Evolutionary conservation across 2,888 invertebrate genomes (phyloP), one percentile per base, ranked within the genome.

Genomic region (Thereva unica): DNA sequence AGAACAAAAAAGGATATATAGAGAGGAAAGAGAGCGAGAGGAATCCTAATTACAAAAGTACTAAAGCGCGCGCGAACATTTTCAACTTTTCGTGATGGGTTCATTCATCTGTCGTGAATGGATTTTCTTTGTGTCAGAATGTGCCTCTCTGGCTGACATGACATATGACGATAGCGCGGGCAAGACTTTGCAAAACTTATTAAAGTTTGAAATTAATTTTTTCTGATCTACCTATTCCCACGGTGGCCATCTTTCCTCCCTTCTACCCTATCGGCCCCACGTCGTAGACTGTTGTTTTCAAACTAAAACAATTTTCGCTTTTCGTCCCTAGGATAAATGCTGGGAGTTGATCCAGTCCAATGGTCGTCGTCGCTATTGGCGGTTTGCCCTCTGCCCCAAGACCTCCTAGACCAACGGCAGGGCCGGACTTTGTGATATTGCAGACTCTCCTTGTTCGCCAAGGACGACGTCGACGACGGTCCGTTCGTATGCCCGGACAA

Each of bases 141-240:
- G 35, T 23, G 23, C 23, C 23, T 23, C 23, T 23, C 23, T 23
- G 2, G 23, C 41, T 41, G 50, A 40, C 42, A 41, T 61, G 61
- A 61, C 61, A 61, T 61, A 61, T 61, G 61, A 61, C 61, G 61
- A 50, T 61, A 23, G 23, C 23, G 23, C 23, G 23, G 23, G 50
- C 49, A 41, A 38, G 61, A 61, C 61, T 61, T 61, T 49, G 38
- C 50, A 61, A 57, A 53, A 61, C 61, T 61, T 61, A 61, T 61
- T 61, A 61, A 61, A 61, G 50, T 61, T 61, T 61, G 50, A 61
- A 61, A 61, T 61, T 61, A 61, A 61, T 61, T 50, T 61, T 61
- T 61, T 61, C 45, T 50, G 50, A 50, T 50, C 49, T 50, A 23
- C 61, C 61, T 41, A 59, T 45, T 45, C 37, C 57, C 55, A 45